Evolutionary conservation across 1,140 invertebrate genomes (phyloP).

Genomic region (Colletes latitarsis): DNA sequence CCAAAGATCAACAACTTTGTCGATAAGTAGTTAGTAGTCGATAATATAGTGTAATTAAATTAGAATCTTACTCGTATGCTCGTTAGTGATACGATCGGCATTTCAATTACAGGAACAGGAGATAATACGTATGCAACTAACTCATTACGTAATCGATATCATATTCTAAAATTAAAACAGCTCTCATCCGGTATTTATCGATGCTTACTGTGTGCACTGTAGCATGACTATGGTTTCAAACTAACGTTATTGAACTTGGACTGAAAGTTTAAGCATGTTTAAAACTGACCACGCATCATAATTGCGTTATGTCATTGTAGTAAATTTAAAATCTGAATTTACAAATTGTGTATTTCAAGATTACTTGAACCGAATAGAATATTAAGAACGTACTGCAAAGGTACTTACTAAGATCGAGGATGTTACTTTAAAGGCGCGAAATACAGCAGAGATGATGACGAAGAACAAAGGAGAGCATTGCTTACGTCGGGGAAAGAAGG

Average conservation of each 20-base stretch:
- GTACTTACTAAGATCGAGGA: constrained; percentile 12
- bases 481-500: constrained; percentile 11
- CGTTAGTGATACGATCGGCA: neutral
- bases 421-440: constrained; percentile 13
- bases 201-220: neutral
- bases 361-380: too few relatives aligned
- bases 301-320: neutral
- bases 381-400: neutral
- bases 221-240: neutral
- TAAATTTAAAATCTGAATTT: neutral
- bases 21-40: neutral
- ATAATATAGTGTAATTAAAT: neutral
- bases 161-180: neutral
- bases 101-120: neutral
- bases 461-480: constrained; percentile 53
- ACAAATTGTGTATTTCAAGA: neutral
- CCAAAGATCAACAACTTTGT: neutral
- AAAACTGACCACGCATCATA: neutral
- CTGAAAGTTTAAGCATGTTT: neutral
- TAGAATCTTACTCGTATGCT: too few relatives aligned
- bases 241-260: neutral
- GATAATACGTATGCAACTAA: neutral
- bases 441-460: constrained; percentile 3
- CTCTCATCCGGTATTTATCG: neutral
- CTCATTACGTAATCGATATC: neutral